Evolutionary conservation across 2,888 invertebrate genomes (phyloP), one percentile per base, ranked within the genome.

Genomic region (Pegoplata infirma): DNA sequence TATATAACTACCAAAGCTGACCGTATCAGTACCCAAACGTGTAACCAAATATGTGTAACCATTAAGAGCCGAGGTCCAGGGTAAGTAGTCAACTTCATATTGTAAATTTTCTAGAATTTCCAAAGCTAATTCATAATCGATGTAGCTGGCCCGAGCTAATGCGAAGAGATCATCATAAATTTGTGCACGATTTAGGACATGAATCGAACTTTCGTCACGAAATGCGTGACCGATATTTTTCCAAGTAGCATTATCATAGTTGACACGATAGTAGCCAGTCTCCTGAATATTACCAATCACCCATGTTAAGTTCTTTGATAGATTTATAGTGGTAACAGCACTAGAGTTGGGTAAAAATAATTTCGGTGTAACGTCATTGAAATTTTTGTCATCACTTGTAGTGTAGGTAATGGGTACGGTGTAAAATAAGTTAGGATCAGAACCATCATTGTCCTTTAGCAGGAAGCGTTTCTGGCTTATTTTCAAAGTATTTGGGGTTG

Each of bases 111-210:
- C 90, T 0, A 94, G 90, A 28, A 95, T 90, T 46, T 92, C 89
- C 44, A 97, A 91, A 88, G 89, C 89, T 5, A 87, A 77, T 0
- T 85, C 83, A 81, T 91, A 91, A 14, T 87, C 90, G 73, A 93
- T 84, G 47, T 90, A 85, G 12, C 91, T 91, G 61, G 91, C 91
- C 66, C 91, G 89, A 5, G 93, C 94, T 61, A 94, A 87, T 81
- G 92, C 92, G 79, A 93, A 91, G 5, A 93, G 90, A 86, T 97
- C 97, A 82, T 95, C 94, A 0, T 97, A 88, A 6, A 94, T 84
- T 76, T 96, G 94, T 0, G 94, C 96, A 53, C 96, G 91, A 88
- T 95, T 95, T 7, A 93, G 82, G 6, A 80, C 82, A 10, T 85
- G 82, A 14, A 88, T 84, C 2, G 72, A 78, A 32, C 82, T 83